Percentiles rank a stretch among this genome's conserved stretches.
phyloP scores from a whole-genome alignment of 2,113 vertebrate species.

The Ginglymostoma cirratum region DNA sequence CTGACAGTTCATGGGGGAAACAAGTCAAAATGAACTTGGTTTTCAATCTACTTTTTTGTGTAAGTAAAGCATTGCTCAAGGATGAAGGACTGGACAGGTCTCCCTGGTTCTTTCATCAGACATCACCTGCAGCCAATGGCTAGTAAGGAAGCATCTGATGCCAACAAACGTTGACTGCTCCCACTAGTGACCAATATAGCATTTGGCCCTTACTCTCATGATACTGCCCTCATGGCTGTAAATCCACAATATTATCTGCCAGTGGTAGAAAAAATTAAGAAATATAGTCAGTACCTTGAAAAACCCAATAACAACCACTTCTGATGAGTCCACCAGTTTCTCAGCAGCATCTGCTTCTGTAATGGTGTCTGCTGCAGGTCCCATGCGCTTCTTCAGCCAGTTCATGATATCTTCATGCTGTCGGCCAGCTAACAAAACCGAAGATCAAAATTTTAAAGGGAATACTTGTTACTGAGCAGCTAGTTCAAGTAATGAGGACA shows the following conservation, averaged over 20 bases:
- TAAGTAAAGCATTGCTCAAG: neutral
- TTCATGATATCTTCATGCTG: constrained; percentile 84
- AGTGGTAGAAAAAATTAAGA: neutral
- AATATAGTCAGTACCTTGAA: constrained; percentile 73
- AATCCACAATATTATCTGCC: neutral
- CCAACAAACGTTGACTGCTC: too few species aligned
- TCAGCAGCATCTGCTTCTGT: constrained; percentile 57
- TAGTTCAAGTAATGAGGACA: neutral
- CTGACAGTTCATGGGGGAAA: neutral
- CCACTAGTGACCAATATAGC: neutral
- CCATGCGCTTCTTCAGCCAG: constrained; percentile 93
- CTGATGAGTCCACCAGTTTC: constrained; percentile 70
- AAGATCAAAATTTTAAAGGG: neutral
- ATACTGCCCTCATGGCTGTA: neutral
- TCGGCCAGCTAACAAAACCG: constrained; percentile 70
- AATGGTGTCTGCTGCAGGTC: constrained; percentile 71
- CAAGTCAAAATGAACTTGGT: neutral
- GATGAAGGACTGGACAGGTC: neutral
- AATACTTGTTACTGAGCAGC: neutral
- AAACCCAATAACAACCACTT: constrained; percentile 86
- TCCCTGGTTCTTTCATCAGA: neutral
- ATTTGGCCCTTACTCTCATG: neutral
- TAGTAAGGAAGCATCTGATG: neutral
- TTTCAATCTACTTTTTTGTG: neutral
- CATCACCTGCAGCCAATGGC: neutral